Base-by-base conservation (phyloP, 2,113 vertebrate genomes). In the Alectura lathami region DNA sequence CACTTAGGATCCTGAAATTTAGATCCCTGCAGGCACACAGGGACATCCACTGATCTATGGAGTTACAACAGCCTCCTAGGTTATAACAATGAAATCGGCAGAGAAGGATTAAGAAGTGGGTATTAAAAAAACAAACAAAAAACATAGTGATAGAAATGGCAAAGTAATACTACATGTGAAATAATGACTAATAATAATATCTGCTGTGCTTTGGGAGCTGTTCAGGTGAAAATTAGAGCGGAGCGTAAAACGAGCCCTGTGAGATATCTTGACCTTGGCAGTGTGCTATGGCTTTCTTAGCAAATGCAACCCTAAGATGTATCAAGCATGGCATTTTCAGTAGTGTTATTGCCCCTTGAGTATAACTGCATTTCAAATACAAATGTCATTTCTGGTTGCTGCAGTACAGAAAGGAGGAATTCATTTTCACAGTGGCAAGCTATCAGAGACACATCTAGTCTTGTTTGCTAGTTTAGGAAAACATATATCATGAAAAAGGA, bases 111-210 rank as follows among this genome's bases (percentile, higher is more conserved):
- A 88, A 75, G 43, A 66, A 17, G 30, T 43, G 42, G 50, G 32
- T 86, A 83, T 77, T 60, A 88, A 86, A 80, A 72, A 75, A 93
- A 76, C 20, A 16, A n/a, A n/a, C n/a, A n/a, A n/a, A 53, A 29
- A 53, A 27, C 14, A 22, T 62, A 6, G 9, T 76, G 53, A n/a
- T 36, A 57, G 83, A 88, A 77, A 69, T 9, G 6, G 40, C 0
- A 0, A 85, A 73, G 79, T 64, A 64, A 83, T 43, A 16, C 7
- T 34, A 88, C 94, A 42, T 76, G 23, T 30, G 40, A 80, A 92
- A 76, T 74, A 53, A 69, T 36, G 45, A n/a, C 36, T 90, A 64
- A 43, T 79, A 90, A 43, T 23, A 79, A 3, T 30, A 74, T 22
- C 45, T 57, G 78, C 50, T 73, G n/a, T 69, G 34, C 63, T 86